phyloP scores from a whole-genome alignment of 2,113 vertebrate species.

The Panthera tigris region DNA sequence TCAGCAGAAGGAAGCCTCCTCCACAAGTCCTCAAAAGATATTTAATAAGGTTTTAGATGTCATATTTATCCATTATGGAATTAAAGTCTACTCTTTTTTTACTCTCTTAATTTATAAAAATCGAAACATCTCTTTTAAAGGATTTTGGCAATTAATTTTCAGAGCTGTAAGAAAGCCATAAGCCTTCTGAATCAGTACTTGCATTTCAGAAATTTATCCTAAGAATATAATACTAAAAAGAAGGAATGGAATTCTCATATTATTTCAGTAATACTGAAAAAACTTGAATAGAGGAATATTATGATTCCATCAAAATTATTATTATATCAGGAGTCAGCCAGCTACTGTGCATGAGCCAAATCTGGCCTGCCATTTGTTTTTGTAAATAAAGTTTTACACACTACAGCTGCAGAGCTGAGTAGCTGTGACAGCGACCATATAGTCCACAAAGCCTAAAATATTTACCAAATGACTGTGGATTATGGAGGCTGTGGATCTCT shows the following conservation, averaged over 20 bases:
- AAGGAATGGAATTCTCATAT: not conserved
- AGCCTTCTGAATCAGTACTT: not conserved
- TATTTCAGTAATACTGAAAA: not conserved
- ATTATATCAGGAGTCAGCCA: not conserved
- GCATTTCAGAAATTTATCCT: not conserved
- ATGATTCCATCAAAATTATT: not conserved
- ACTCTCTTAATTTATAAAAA: constrained; percentile 30
- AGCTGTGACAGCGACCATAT: not conserved
- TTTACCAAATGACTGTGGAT: not conserved
- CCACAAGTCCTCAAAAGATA: not conserved
- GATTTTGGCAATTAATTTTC: not conserved
- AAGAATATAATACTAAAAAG: not conserved
- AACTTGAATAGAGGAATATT: not conserved
- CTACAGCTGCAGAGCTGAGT: not conserved
- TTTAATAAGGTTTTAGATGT: not conserved
- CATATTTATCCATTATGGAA: not conserved
- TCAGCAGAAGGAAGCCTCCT: not conserved
- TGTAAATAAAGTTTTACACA: not conserved
- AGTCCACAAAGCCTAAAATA: not conserved
- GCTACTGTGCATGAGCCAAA: not conserved
- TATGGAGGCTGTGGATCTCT: too few species aligned
- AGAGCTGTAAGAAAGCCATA: not conserved
- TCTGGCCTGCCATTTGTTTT: not conserved
- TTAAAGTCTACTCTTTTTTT: not conserved
- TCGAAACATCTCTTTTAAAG: not conserved